A percentile compares a stretch with the other conserved stretches of the same genome.
Evolutionary conservation across 1,140 invertebrate genomes (phyloP).

Genomic region (Copidosoma floridanum): DNA sequence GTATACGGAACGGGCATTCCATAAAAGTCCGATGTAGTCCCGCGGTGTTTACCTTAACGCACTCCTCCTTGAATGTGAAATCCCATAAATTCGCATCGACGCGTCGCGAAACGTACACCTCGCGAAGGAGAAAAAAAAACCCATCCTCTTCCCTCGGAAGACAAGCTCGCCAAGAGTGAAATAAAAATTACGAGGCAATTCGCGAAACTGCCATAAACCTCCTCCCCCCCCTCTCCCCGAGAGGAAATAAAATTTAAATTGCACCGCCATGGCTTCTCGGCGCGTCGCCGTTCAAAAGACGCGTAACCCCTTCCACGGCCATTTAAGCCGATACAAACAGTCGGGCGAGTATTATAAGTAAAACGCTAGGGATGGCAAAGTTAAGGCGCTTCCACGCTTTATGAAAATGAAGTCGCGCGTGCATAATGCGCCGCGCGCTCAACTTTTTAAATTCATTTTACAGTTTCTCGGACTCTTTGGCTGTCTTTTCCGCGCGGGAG

Average conservation of each 20-base stretch:
- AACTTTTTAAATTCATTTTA: constrained; percentile 17
- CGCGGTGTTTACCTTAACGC: too few species aligned
- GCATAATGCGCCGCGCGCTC: neutral
- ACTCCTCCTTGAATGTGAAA: too few species aligned
- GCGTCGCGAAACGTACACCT: too few species aligned
- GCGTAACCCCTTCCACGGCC: too few species aligned
- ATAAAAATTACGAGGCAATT: constrained; percentile 22
- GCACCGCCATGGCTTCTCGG: neutral
- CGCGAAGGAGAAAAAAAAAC: neutral
- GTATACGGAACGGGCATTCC: too few species aligned
- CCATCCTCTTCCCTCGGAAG: neutral
- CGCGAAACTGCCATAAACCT: constrained; percentile 10
- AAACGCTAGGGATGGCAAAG: too few species aligned
- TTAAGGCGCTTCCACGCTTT: constrained; percentile 9
- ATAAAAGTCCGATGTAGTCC: too few species aligned
- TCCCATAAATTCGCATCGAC: too few species aligned
- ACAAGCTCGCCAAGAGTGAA: constrained; percentile 8
- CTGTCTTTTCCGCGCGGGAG: neutral
- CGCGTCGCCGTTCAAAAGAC: neutral
- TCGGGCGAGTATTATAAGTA: too few species aligned
- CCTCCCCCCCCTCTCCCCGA: neutral
- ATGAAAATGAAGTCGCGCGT: constrained; percentile 17
- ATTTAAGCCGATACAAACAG: too few species aligned
- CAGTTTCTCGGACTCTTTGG: neutral
- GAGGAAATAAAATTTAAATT: constrained; percentile 22